These are phyloP conservation scores for Diaphora mendica DNA, from an alignment of 2,888 invertebrate genomes.

Conservation along the genomic window DNA sequence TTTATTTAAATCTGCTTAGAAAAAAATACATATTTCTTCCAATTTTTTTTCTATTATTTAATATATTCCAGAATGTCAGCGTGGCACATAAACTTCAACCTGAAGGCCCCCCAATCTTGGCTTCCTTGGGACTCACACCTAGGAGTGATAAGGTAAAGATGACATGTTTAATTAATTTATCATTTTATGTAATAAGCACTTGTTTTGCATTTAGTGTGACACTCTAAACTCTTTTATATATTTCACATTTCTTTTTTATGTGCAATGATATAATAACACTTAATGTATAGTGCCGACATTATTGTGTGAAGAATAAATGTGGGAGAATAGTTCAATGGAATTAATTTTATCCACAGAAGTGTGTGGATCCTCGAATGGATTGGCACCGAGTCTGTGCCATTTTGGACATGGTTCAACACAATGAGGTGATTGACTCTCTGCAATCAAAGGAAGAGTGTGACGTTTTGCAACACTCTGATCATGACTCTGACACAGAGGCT, in stretches of 20 bases:
- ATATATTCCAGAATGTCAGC: slow-evolving; percentile 70
- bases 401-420: slow-evolving; percentile 79
- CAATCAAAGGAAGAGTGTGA: slow-evolving; percentile 78
- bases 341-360: slow-evolving; percentile 84
- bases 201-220: slow-evolving; percentile 55
- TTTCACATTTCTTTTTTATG: slow-evolving; percentile 12
- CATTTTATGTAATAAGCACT: slow-evolving; percentile 38
- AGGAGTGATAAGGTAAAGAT: slow-evolving; percentile 84
- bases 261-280: slow-evolving; percentile 5
- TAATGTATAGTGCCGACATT: slow-evolving; percentile 27
- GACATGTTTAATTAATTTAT: slow-evolving; percentile 48
- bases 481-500: slow-evolving; percentile 76
- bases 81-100: slow-evolving; percentile 74
- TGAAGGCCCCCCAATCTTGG: slow-evolving; percentile 84
- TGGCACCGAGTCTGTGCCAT: slow-evolving; percentile 83
- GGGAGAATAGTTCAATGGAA: slow-evolving; percentile 78
- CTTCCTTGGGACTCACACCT: slow-evolving; percentile 83
- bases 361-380: slow-evolving; percentile 83
- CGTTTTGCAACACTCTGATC: slow-evolving; percentile 74
- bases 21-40: no score
- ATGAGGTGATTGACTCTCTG: slow-evolving; percentile 77
- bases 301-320: slow-evolving; percentile 42
- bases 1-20: no score
- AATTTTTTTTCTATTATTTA: no score
- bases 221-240: slow-evolving; percentile 45